Conservation (phyloP, 2,113 vertebrate species). For the Laterallus jamaicensis region DNA sequence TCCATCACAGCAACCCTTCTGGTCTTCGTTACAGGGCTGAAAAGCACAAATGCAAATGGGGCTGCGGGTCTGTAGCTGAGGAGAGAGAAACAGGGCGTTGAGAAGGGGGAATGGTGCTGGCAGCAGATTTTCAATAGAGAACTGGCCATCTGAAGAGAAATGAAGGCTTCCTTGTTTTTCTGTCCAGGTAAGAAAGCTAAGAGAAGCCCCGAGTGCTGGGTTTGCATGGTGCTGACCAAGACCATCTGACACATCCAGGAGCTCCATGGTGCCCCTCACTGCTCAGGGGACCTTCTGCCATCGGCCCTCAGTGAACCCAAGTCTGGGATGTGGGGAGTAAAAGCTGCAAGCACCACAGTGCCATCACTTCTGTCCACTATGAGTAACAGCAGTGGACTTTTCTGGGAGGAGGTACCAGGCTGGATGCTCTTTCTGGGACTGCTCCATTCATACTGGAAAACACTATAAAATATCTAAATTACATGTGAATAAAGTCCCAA, state of each 20-base stretch:
- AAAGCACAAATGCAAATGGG: constrained; percentile 47
- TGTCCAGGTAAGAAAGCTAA: background rate
- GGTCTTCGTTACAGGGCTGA: constrained; percentile 55
- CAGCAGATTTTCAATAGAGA: background rate
- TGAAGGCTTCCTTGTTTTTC: background rate
- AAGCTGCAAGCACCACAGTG: background rate
- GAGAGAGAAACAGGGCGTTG: background rate
- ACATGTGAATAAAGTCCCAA: background rate
- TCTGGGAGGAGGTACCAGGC: background rate
- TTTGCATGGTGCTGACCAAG: background rate
- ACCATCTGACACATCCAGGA: background rate
- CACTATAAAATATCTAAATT: background rate
- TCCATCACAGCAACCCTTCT: constrained; percentile 62
- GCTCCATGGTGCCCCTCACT: background rate
- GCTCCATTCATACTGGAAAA: background rate
- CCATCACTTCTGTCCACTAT: background rate
- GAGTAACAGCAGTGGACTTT: background rate
- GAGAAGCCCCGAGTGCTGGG: background rate
- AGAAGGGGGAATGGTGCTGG: background rate
- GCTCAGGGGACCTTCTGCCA: background rate
- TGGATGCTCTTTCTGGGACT: background rate
- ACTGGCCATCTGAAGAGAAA: background rate
- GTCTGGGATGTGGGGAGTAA: background rate
- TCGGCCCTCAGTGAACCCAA: background rate
- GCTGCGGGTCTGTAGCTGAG: background rate